Evolutionary conservation across 2,888 invertebrate species (phyloP).

Genomic region (Brachypterus glaber): DNA sequence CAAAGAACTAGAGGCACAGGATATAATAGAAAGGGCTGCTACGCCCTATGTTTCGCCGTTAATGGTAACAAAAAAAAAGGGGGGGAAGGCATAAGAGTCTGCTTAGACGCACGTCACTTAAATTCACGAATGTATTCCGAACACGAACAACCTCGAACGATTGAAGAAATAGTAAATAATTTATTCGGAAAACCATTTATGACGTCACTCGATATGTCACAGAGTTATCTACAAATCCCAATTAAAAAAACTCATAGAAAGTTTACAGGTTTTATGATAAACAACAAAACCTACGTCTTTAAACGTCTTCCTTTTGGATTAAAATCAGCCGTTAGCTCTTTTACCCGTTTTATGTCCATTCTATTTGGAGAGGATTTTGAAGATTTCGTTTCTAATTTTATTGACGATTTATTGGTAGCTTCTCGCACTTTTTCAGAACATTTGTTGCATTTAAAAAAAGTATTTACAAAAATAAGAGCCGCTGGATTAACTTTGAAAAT

Average conservation of each 20-base stretch:
- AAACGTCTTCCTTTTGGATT: constrained; percentile 17
- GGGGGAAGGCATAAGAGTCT: constrained; percentile 10
- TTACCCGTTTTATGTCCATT: constrained; percentile 14
- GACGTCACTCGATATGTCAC: constrained; percentile 18
- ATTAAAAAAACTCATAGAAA: constrained; percentile 15
- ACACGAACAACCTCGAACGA: constrained; percentile 11
- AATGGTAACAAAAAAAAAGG: no score
- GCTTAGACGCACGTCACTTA: constrained; percentile 9
- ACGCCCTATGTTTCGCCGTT: no score
- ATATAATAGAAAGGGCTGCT: constrained; percentile 7
- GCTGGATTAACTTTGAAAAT: no score
- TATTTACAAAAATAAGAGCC: no score
- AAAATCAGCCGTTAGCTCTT: constrained; percentile 15
- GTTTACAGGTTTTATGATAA: constrained; percentile 22
- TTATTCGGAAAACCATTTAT: constrained; percentile 17
- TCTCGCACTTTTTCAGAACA: no score
- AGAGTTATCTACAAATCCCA: constrained; percentile 24
- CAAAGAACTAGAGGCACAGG: constrained; percentile 8
- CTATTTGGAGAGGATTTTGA: constrained; percentile 4
- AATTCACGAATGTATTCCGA: constrained; percentile 13
- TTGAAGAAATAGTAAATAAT: constrained; percentile 18
- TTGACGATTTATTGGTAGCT: no score
- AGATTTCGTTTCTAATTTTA: constrained; percentile 7
- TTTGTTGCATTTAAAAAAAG: no score
- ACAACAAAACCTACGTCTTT: constrained; percentile 18